Conservation (phyloP, 2,888 invertebrate genomes). For the Leucania comma region DNA sequence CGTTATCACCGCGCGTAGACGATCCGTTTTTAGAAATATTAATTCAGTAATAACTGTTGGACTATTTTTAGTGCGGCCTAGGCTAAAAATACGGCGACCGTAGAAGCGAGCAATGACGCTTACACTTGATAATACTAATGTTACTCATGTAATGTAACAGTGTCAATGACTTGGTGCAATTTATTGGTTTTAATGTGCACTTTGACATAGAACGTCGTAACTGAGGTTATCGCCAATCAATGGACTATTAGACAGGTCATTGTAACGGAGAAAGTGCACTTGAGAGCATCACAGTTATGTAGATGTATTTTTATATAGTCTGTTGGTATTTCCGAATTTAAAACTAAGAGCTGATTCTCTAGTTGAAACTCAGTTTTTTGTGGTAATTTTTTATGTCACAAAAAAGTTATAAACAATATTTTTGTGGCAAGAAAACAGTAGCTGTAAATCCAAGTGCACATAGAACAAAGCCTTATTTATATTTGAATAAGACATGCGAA, state of each 20-base stretch:
- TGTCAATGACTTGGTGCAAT: conserved; percentile 88
- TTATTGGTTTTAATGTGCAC: conserved; percentile 79
- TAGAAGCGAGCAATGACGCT: conserved; percentile 83
- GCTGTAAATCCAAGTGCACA: not conserved
- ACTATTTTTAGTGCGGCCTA: conserved; percentile 90
- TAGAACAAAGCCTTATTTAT: conserved; percentile 43
- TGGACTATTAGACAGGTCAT: conserved; percentile 72
- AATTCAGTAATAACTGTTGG: conserved; percentile 90
- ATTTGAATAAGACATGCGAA: conserved; percentile 42
- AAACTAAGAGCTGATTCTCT: not conserved
- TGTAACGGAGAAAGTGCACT: conserved; percentile 60
- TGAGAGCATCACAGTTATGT: not conserved
- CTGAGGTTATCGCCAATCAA: conserved; percentile 74
- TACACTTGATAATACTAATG: conserved; percentile 87
- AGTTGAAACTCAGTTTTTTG: not conserved
- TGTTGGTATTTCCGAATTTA: not conserved
- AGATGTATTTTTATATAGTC: conserved; percentile 1
- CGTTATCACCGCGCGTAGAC: conserved; percentile 88
- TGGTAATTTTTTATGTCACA: not conserved
- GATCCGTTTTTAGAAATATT: conserved; percentile 91
- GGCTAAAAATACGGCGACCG: conserved; percentile 88
- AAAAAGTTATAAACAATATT: conserved; percentile 1
- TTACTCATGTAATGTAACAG: conserved; percentile 82
- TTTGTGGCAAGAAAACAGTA: conserved; percentile 10
- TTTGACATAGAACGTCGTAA: conserved; percentile 68